These are phyloP conservation scores for Camarhynchus parvulus DNA, from an alignment of 2,113 vertebrate species.

Conservation along the genomic window DNA sequence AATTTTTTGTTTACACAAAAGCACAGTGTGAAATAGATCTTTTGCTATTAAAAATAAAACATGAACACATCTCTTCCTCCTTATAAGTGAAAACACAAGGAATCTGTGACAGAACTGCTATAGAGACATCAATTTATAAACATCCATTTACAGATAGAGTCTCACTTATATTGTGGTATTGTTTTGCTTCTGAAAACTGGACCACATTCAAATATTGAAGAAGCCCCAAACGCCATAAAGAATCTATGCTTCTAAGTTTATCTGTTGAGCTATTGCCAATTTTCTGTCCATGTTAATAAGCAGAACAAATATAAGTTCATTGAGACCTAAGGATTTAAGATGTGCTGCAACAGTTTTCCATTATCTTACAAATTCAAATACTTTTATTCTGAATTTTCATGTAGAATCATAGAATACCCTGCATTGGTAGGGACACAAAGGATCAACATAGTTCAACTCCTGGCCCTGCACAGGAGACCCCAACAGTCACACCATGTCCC, in stretches of 20 bases:
- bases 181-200: neutral
- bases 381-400: neutral
- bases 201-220: neutral
- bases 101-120: neutral
- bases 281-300: neutral
- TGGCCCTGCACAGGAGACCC: neutral
- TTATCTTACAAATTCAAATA: neutral
- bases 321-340: neutral
- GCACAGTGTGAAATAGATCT: neutral
- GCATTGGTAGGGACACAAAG: fast-evolving
- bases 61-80: neutral
- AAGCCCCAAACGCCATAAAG: neutral
- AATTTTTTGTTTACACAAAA: neutral
- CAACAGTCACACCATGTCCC: neutral
- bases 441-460: neutral
- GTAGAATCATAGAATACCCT: neutral
- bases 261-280: neutral
- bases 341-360: neutral
- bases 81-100: neutral
- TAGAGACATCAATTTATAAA: neutral
- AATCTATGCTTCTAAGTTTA: neutral
- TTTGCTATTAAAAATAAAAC: neutral
- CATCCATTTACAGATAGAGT: neutral
- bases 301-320: neutral
- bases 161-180: neutral